Evolutionary conservation across 2,888 invertebrate genomes (phyloP), one percentile per base, ranked within the genome.

Genomic region (Rhabditoides inermis): DNA sequence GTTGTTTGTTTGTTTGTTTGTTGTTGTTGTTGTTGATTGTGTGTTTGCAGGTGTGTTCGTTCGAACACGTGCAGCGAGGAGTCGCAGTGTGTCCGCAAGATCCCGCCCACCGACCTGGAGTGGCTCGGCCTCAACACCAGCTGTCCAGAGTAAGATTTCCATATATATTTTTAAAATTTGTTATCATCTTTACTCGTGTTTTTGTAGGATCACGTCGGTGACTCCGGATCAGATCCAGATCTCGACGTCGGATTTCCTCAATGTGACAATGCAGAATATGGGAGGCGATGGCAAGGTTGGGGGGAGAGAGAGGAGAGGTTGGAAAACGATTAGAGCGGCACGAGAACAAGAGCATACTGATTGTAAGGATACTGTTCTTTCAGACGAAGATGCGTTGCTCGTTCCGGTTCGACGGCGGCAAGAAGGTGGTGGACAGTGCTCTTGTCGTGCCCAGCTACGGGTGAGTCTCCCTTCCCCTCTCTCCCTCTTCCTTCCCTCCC

Each of bases 181-280:
- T n/a, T 15, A 26, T 15, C 7, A 44, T 25, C 15, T 10, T 20
- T 20, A 40, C 7, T 18, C n/a, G 7, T 40, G n/a, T 12, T 39
- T 42, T 58, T 69, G 12, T 56, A 69, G 69, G 25, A 70, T 72
- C 41, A 52, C 53, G 39, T 61, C 65, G 5, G 66, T 72, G 1
- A 64, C 63, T 30, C 72, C 72, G n/a, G 59, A 63, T 20, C 65
- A 69, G 49, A 65, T 72, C 4, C 73, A 73, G 66, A 69, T 69
- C 40, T 68, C 72, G 7, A 62, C 65, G 1, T 60, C 70, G 5
- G 65, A 67, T 49, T 68, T 56, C 25, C 55, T 74, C 79, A 88
- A 88, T 79, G 83, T 95, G 76, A 86, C 87, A 61, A 90, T 95
- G 72, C 91, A 94, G 80, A 92, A 95, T 80, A 84, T 95, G 76